Percentiles rank a stretch among this genome's conserved stretches.
These are phyloP conservation scores for Thaumatotibia leucotreta DNA, from an alignment of 1,140 invertebrate genomes.

Conservation along the genomic window DNA sequence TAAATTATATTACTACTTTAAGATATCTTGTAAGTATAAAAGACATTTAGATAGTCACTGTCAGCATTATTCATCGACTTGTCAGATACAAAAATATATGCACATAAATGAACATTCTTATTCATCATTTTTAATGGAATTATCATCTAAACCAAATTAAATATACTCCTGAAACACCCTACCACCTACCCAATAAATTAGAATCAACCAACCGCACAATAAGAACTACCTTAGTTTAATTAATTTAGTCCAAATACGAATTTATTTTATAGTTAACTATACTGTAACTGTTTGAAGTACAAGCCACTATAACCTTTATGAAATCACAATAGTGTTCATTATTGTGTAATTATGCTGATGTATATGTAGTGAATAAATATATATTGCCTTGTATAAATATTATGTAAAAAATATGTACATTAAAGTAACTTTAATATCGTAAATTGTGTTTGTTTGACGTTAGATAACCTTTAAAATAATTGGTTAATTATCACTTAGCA, in stretches of 20 bases:
- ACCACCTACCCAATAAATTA: no score
- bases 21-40: slow-evolving; percentile 19
- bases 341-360: no score
- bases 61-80: no score
- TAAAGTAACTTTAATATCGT: neutral
- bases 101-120: neutral
- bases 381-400: neutral
- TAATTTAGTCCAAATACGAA: no score
- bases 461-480: no score
- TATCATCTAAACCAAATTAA: no score
- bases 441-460: neutral
- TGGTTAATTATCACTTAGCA: no score
- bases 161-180: no score
- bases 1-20: slow-evolving; percentile 1
- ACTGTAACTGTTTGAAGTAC: neutral
- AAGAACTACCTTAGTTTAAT: no score
- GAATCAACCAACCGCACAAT: no score
- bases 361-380: neutral
- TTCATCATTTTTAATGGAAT: no score
- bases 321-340: neutral
- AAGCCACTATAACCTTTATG: neutral
- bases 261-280: neutral
- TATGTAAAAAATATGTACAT: neutral
- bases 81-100: neutral
- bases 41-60: neutral